Conservation (phyloP, 2,113 vertebrate genomes). For the Cynocephalus volans region DNA sequence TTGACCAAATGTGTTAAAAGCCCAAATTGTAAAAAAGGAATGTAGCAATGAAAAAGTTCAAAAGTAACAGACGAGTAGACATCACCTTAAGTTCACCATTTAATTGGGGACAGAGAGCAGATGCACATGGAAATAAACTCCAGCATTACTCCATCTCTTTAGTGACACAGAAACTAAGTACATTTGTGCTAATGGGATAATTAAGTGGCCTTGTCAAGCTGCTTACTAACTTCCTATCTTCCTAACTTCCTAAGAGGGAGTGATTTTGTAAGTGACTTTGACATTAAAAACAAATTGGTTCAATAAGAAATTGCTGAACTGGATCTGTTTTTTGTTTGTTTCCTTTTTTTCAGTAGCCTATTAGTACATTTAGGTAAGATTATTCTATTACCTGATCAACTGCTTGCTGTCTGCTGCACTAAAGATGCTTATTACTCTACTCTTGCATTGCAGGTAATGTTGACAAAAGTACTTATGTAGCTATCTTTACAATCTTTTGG, state of each 20-base stretch:
- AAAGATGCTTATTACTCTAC: slow-evolving; percentile 31
- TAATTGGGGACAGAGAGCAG: not conserved
- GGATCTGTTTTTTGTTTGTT: slow-evolving; percentile 41
- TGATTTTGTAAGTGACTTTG: slow-evolving; percentile 78
- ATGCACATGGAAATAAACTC: not conserved
- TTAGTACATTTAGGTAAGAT: slow-evolving; percentile 59
- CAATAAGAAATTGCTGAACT: slow-evolving; percentile 73
- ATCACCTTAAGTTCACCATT: not conserved
- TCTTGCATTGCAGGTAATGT: not conserved
- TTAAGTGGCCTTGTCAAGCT: slow-evolving; percentile 57
- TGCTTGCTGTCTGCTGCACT: slow-evolving; percentile 16
- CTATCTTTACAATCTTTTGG: slow-evolving; percentile 18
- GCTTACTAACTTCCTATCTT: slow-evolving; percentile 56
- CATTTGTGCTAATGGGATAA: slow-evolving; percentile 18
- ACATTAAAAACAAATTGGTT: slow-evolving; percentile 69
- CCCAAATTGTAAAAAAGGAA: not conserved
- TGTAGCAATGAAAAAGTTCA: not conserved
- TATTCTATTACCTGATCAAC: slow-evolving; percentile 74
- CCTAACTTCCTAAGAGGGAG: slow-evolving; percentile 54
- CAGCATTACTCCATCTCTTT: not conserved
- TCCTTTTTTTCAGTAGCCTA: not conserved
- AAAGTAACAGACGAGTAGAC: not conserved
- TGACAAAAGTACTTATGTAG: slow-evolving; percentile 15
- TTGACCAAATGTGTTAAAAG: not conserved
- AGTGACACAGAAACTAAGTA: slow-evolving; percentile 39